Evolutionary conservation across 2,113 vertebrate genomes (phyloP), one percentile per base, ranked within the genome.

Genomic region (Panurus biarmicus): DNA sequence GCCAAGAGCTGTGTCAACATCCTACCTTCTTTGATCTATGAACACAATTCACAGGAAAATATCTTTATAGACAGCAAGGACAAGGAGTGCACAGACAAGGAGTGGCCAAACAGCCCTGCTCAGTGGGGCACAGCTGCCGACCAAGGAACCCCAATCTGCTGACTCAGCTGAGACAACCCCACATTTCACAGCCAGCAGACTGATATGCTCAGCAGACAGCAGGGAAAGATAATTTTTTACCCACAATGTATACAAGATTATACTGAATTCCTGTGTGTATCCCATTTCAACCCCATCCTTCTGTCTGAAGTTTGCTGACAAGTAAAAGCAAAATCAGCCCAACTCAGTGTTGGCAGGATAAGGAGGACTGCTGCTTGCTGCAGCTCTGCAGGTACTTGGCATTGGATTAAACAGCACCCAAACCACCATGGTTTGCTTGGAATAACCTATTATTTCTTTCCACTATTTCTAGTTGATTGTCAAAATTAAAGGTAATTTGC

Each of bases 1-100:
- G 91, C 85, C 93, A 93, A 74, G 64, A 85, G 93, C 85, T 95
- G 10, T 80, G 93, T 91, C 95, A 94, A 91, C 85, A 88, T n/a
- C 69, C 75, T 76, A 85, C 93, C 87, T 60, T n/a, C 36, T 80
- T 71, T 87, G 87, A 95, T 79, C 89, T 82, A 93, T 60, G 89
- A 61, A 73, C 53, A 62, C 3, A 2, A 62, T 42, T 62, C 72
- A 58, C 1, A 0, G 71, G 51, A 66, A 69, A 81, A 73, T 5
- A 58, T 44, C 87, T 62, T 29, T 66, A 14, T 4, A 74, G 53
- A 72, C 66, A 85, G 83, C 86, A 82, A 89, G 79, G 87, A 76
- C 35, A 9, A 62, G 48, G 71, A 83, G 71, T 56, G 78, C 71
- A 75, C 78, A 82, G 78, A 75, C 87, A 69, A 76, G 78, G 79